phyloP scores from a whole-genome alignment of 1,140 invertebrate species.

The Stenopsyche tienmushanensis region DNA sequence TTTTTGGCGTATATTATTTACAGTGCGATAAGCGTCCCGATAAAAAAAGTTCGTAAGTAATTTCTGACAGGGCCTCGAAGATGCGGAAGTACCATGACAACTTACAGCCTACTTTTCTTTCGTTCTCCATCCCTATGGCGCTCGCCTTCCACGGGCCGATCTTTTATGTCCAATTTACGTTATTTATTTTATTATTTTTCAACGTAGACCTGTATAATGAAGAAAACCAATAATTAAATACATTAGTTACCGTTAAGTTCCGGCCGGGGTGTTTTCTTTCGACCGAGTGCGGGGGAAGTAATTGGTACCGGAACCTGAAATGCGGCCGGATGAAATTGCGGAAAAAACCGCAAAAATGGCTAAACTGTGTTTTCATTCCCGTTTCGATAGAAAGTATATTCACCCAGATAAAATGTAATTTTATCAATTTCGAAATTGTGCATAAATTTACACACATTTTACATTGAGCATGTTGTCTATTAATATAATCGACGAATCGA shows the following conservation, averaged over 20 bases:
- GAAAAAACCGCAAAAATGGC: slow-evolving; percentile 12
- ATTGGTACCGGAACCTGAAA: slow-evolving; percentile 17
- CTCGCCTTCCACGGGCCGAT: slow-evolving; percentile 17
- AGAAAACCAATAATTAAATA: slow-evolving; percentile 40
- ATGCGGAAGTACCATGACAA: slow-evolving; percentile 1
- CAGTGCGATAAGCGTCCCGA: neutral
- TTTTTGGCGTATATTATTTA: neutral
- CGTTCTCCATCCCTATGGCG: neutral
- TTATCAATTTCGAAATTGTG: no score
- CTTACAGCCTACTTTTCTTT: neutral
- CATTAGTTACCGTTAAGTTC: slow-evolving; percentile 39
- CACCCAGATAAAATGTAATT: no score
- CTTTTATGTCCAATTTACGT: slow-evolving; percentile 37
- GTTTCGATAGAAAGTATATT: neutral
- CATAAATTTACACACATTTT: no score
- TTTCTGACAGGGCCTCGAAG: neutral
- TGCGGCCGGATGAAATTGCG: slow-evolving; percentile 18
- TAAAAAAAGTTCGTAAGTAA: neutral
- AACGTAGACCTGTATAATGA: slow-evolving; percentile 38
- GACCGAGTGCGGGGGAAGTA: slow-evolving; percentile 20
- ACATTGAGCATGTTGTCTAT: no score
- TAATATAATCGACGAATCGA: no score
- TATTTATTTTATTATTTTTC: slow-evolving; percentile 41
- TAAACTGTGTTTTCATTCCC: slow-evolving; percentile 6
- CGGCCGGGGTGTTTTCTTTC: slow-evolving; percentile 24